Evolutionary conservation across 2,888 invertebrate genomes (phyloP).

Genomic region (Thereva nobilitata): DNA sequence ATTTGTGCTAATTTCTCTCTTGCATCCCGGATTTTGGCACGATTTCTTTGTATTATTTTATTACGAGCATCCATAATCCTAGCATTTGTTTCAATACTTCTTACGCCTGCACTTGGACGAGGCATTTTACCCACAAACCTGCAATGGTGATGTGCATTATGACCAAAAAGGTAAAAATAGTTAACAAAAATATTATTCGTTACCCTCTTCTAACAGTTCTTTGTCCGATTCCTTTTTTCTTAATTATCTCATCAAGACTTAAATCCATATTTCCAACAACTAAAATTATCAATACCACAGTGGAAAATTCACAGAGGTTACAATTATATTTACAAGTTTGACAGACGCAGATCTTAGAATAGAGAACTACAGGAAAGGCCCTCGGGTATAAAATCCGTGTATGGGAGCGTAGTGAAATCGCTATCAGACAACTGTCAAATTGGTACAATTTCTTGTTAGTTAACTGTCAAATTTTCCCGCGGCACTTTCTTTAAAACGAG

Average conservation of each 20-base stretch:
- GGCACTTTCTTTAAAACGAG: too few relatives aligned
- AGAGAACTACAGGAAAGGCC: too few relatives aligned
- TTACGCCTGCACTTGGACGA: background rate
- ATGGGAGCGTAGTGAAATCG: too few relatives aligned
- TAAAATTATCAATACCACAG: background rate
- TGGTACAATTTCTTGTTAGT: too few relatives aligned
- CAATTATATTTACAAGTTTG: slow-evolving; percentile 26
- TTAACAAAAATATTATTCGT: background rate
- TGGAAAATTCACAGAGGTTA: background rate
- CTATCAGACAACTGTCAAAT: too few relatives aligned
- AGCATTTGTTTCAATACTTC: background rate
- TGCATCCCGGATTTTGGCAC: slow-evolving; percentile 76
- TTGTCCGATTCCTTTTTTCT: slow-evolving; percentile 46
- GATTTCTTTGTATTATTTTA: slow-evolving; percentile 77
- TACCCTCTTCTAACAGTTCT: slow-evolving; percentile 32
- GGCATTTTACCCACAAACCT: background rate
- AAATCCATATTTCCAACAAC: slow-evolving; percentile 47
- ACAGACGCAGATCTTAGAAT: slow-evolving; percentile 18
- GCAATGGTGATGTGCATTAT: background rate
- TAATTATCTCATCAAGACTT: slow-evolving; percentile 52
- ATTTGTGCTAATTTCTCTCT: slow-evolving; percentile 77
- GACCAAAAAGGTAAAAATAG: background rate
- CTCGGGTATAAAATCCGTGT: too few relatives aligned
- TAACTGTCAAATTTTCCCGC: too few relatives aligned
- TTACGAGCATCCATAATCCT: slow-evolving; percentile 70